Evolutionary conservation across 2,888 invertebrate species (phyloP).

Genomic region (Pardosa pseudoannulata): DNA sequence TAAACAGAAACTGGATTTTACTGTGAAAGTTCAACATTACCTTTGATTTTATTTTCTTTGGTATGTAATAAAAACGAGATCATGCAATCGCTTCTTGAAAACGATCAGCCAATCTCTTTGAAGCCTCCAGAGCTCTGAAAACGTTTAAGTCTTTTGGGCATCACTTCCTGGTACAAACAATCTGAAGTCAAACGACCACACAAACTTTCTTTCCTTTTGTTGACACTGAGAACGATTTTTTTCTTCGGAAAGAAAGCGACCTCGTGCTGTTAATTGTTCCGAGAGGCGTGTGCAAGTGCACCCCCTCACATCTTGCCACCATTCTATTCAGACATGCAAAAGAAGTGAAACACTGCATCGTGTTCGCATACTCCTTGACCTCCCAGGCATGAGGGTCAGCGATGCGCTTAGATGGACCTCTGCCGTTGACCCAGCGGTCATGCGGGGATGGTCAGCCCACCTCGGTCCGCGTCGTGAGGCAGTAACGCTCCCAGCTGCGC

Average conservation of each 20-base stretch:
- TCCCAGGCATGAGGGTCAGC: constrained; percentile 33
- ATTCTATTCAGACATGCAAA: neutral
- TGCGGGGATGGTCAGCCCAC: neutral
- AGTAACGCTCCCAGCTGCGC: neutral
- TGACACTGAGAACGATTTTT: neutral
- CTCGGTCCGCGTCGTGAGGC: neutral
- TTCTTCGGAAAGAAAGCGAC: neutral
- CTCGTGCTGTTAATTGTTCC: neutral
- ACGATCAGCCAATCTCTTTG: no score
- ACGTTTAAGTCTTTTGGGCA: no score
- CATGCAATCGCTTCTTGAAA: no score
- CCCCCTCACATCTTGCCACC: neutral
- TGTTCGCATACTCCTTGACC: neutral
- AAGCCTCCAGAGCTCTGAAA: no score
- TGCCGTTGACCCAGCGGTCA: constrained; percentile 13
- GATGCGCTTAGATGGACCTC: constrained; percentile 21
- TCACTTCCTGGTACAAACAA: no score
- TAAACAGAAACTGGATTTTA: no score
- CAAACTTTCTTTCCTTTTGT: neutral
- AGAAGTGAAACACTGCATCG: no score
- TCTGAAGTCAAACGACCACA: no score
- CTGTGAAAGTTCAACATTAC: no score
- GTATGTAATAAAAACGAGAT: no score
- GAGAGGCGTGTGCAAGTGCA: neutral
- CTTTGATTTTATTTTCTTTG: no score